Base-by-base conservation (phyloP, 2,797 vertebrate species). In the Esox lucius region DNA sequence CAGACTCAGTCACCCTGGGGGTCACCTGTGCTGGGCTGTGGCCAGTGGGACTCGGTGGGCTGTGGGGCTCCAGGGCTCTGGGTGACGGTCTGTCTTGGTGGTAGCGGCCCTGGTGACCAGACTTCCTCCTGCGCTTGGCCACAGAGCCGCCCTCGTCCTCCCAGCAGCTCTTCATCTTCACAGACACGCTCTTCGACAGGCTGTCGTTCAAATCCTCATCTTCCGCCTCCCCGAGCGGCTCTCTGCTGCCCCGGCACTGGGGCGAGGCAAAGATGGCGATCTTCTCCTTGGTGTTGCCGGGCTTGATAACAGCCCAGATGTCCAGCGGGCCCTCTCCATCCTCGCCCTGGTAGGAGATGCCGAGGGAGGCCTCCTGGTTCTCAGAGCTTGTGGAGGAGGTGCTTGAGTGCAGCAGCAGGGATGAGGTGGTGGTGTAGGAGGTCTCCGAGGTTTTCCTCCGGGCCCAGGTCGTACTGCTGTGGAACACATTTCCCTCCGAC, bases 251-350 rank as follows among this genome's bases (percentile, higher is more conserved):
- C 4, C 28, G 33, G 79, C 91, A 92, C 61, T 95, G 95, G 83
- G 95, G 95, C 19, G 94, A 92, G 0, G 96, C 95, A 2, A 99
- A 99, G 86, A 99, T 96, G 0, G 97, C 97, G 0, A 99, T 96
- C 83, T 99, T 99, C 90, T 99, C 97, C 71, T 96, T 96, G 0
- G 97, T 98, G n/a, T 99, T 97, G 61, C 98, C 98, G 0, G 97
- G 98, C 80, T 95, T 97, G 89, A 99, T 98, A 28, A 98, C 94
- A 0, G 94, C 92, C 96, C 96, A 98, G 62, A 97, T 92, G 76
- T 97, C 97, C 81, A 95, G 88, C 0, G 91, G 87, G 0, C 91
- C 86, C 4, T 96, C 96, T 0, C 79, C 66, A 81, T 95, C 93
- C 9, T 95, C 95, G 0, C 77, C 81, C 82, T 88, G 0, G 78